Evolutionary conservation across 2,888 invertebrate genomes (phyloP).

Genomic region (Antitype chi): DNA sequence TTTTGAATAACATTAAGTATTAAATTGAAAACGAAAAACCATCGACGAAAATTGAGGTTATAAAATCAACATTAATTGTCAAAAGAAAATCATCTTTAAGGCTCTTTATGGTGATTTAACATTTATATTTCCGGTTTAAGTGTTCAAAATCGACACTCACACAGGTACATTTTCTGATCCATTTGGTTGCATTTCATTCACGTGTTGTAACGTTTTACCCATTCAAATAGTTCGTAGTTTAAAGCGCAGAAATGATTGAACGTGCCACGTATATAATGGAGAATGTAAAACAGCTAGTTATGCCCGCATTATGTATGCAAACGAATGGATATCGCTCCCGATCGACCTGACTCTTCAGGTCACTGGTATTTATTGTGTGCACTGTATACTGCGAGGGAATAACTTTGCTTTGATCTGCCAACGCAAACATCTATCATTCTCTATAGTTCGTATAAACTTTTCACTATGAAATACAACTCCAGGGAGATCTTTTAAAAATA

Average conservation of each 20-base stretch:
- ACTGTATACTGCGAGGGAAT: constrained; percentile 25
- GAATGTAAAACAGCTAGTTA: constrained; percentile 38
- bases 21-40: background rate
- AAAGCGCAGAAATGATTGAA: constrained; percentile 37
- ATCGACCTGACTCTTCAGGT: constrained; percentile 62
- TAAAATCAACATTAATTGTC: background rate
- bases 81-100: background rate
- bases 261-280: constrained; percentile 8
- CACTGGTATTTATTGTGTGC: constrained; percentile 61
- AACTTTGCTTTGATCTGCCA: constrained; percentile 49
- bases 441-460: constrained; percentile 27
- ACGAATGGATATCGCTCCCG: constrained; percentile 53
- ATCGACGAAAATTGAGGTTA: background rate
- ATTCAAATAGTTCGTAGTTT: constrained; percentile 1
- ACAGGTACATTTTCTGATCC: background rate
- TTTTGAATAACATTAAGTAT: background rate
- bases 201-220: background rate
- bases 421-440: constrained; percentile 35
- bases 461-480: constrained; percentile 27
- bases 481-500: constrained; percentile 36
- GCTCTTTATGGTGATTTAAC: background rate
- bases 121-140: background rate
- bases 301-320: constrained; percentile 51
- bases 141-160: background rate
- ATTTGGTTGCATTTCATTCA: background rate